These are phyloP conservation scores for Alethe castanea DNA, from an alignment of 2,113 vertebrate genomes.

Conservation along the genomic window DNA sequence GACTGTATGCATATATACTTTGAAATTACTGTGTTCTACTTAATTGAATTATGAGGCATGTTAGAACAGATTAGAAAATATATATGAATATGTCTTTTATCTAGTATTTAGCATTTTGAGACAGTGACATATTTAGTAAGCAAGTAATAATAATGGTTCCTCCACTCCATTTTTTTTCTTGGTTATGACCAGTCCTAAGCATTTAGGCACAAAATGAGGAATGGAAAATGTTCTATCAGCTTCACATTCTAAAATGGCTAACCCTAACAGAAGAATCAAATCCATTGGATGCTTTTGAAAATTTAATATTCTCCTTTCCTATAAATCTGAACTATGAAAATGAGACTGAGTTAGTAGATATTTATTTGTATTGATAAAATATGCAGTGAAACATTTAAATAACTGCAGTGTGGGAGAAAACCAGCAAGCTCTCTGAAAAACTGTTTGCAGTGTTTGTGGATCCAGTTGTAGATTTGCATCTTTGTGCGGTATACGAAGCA, in stretches of 20 bases:
- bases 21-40: neutral
- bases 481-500: neutral
- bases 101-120: neutral
- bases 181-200: neutral
- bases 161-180: neutral
- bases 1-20: neutral
- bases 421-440: neutral
- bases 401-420: neutral
- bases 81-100: neutral
- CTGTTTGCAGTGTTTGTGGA: neutral
- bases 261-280: neutral
- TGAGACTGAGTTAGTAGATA: neutral
- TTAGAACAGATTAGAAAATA: neutral
- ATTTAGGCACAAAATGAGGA: constrained; percentile 37
- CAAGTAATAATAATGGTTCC: neutral
- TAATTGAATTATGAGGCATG: neutral
- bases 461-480: constrained; percentile 17
- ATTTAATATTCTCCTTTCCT: constrained; percentile 32
- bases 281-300: neutral
- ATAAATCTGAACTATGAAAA: constrained; percentile 24
- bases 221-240: neutral
- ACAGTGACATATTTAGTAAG: neutral
- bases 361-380: constrained; percentile 28
- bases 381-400: neutral
- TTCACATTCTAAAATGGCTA: constrained; percentile 5